Evolutionary conservation across 30 jellyfish, hydroid and myxozoan species (phyloP).

Genomic region (Rhopilema esculentum): DNA sequence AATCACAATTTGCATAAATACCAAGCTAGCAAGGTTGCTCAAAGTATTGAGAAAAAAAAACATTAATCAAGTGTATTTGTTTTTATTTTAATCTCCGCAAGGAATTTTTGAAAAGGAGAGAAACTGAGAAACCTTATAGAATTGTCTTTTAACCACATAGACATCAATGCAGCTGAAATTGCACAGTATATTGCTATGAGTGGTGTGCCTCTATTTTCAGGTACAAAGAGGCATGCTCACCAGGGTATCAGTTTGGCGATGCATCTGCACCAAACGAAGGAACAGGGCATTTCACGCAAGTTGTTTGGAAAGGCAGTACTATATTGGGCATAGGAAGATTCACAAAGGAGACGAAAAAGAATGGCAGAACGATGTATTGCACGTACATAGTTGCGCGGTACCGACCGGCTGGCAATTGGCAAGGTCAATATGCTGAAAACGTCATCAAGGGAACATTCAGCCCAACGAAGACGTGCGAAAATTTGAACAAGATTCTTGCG

Average conservation of each 20-base stretch:
- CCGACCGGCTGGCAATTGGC: slow-evolving; percentile 77
- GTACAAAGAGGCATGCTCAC: slow-evolving; percentile 77
- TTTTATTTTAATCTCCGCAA: too few species aligned
- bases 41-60: too few species aligned
- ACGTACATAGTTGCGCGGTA: slow-evolving; percentile 76
- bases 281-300: slow-evolving; percentile 95
- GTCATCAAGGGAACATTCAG: slow-evolving; percentile 62
- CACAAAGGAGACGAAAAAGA: background rate
- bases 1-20: too few species aligned
- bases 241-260: slow-evolving; percentile 34
- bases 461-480: slow-evolving; percentile 33
- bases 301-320: slow-evolving; percentile 59
- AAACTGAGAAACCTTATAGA: too few species aligned
- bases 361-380: slow-evolving; percentile 23
- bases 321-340: slow-evolving; percentile 56
- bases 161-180: too few species aligned
- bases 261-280: slow-evolving; percentile 1
- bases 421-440: slow-evolving; percentile 39
- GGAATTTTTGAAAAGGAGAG: too few species aligned
- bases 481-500: slow-evolving; percentile 28
- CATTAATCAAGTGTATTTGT: too few species aligned
- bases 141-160: too few species aligned
- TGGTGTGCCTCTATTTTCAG: too few species aligned
- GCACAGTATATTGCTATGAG: too few species aligned
- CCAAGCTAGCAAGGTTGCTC: too few species aligned